phyloP scores from a whole-genome alignment of 2,888 invertebrate species.

The Catocala nupta region DNA sequence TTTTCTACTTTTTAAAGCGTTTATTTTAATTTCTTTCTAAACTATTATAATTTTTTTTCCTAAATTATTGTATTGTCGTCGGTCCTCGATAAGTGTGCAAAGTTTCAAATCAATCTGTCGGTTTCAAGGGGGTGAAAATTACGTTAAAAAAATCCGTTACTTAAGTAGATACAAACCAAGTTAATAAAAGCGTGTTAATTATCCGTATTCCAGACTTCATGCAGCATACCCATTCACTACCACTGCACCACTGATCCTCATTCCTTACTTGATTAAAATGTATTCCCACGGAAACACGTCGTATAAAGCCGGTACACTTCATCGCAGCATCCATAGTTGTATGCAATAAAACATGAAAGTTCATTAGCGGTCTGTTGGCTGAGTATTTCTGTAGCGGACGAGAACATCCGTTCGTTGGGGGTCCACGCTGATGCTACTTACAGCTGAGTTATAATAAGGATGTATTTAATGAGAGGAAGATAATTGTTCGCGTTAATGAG shows the following conservation, averaged over 20 bases:
- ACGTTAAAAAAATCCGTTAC: too few species aligned
- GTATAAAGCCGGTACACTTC: conserved; percentile 20
- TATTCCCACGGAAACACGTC: conserved; percentile 15
- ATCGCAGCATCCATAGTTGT: conserved; percentile 27
- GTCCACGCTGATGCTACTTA: conserved; percentile 58
- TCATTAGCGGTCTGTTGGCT: conserved; percentile 56
- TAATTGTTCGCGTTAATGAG: neutral
- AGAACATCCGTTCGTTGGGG: conserved; percentile 70
- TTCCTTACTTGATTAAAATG: conserved; percentile 8
- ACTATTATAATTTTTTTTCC: too few species aligned
- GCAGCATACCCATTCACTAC: too few species aligned
- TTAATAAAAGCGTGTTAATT: too few species aligned
- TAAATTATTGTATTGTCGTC: too few species aligned
- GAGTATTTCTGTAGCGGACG: conserved; percentile 65
- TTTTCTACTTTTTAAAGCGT: too few species aligned
- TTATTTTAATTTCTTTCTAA: too few species aligned
- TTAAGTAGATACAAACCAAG: too few species aligned
- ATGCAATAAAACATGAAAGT: conserved; percentile 53
- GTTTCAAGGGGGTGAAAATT: too few species aligned
- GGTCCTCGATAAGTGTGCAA: too few species aligned
- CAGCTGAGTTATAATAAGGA: conserved; percentile 10
- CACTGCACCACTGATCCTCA: neutral
- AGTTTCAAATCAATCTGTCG: too few species aligned
- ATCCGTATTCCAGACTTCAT: too few species aligned
- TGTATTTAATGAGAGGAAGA: conserved; percentile 7